Percentiles rank a stretch among this genome's conserved stretches.
Conservation (phyloP, 2,113 vertebrate genomes). For the Himantopus leucocephalus region DNA sequence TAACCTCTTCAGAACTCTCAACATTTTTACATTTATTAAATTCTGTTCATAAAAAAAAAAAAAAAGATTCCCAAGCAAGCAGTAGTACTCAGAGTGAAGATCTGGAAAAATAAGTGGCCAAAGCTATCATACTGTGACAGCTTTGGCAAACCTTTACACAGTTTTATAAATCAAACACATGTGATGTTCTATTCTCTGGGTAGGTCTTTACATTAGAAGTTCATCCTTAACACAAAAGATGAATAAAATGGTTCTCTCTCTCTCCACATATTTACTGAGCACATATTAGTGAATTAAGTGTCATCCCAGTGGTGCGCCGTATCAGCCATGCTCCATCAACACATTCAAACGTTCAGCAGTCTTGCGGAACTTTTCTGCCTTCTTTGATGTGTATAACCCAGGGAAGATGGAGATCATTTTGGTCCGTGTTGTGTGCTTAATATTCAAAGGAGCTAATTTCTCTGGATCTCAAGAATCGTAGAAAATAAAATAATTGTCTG, state of each 20-base stretch:
- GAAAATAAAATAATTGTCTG: not conserved
- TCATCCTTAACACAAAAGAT: slow-evolving; percentile 24
- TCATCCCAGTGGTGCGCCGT: not conserved
- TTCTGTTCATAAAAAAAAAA: not conserved
- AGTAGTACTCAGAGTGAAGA: not conserved
- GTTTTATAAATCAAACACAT: slow-evolving; percentile 59
- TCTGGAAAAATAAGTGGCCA: slow-evolving; percentile 24
- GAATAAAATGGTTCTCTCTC: not conserved
- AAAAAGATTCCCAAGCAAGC: not conserved
- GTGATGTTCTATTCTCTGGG: not conserved
- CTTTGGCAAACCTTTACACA: slow-evolving; percentile 49
- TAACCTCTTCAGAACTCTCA: not conserved
- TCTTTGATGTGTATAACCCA: not conserved
- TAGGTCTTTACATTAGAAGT: slow-evolving; percentile 50
- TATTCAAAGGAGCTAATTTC: not conserved
- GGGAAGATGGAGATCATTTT: not conserved
- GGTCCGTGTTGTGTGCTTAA: not conserved
- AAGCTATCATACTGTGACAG: not conserved
- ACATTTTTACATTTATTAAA: slow-evolving; percentile 20
- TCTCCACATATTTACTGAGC: slow-evolving; percentile 19
- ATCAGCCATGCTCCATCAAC: not conserved
- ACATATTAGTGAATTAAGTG: not conserved
- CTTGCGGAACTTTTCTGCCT: not conserved
- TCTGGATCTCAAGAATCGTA: not conserved
- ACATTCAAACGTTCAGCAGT: not conserved